Evolutionary conservation across 2,113 vertebrate species (phyloP).

Genomic region (Callithrix jacchus): DNA sequence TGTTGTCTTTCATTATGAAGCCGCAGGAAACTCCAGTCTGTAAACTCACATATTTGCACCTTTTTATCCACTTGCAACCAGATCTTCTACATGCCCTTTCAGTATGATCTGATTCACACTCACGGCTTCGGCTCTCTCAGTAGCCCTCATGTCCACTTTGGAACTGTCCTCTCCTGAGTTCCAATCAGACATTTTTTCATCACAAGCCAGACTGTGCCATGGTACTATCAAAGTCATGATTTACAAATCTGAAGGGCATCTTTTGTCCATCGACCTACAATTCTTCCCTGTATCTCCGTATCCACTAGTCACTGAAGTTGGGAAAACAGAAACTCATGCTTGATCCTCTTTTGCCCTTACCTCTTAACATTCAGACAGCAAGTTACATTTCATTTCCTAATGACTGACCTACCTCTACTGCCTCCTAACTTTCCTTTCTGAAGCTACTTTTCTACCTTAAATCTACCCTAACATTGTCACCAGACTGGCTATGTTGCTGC

Average conservation of each 20-base stretch:
- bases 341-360: background rate
- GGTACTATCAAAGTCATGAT: background rate
- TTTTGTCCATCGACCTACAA: no score
- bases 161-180: background rate
- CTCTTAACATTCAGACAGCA: background rate
- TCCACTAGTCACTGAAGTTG: no score
- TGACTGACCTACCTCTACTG: background rate
- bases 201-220: rapidly evolving
- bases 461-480: rapidly evolving
- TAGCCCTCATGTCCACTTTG: background rate
- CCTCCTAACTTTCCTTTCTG: background rate
- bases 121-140: rapidly evolving
- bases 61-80: background rate
- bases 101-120: background rate
- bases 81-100: background rate
- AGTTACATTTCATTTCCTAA: background rate
- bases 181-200: background rate
- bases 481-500: background rate
- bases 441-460: background rate
- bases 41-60: background rate
- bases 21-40: background rate
- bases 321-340: background rate
- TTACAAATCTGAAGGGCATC: background rate
- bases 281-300: no score
- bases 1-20: background rate